Conservation (phyloP, 1,140 invertebrate species). For the Microplitis mediator region DNA sequence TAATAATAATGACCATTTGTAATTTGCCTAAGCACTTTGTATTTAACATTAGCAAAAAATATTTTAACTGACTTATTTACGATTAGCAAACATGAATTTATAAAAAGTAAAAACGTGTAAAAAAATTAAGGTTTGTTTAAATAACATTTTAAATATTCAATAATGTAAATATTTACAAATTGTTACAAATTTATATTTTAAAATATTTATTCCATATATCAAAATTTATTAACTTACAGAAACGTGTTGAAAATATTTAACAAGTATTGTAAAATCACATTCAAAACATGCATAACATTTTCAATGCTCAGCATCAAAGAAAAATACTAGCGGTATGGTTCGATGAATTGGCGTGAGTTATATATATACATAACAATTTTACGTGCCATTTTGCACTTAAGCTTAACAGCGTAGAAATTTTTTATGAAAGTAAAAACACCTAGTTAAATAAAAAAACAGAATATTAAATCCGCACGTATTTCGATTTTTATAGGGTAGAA, state of each 20-base stretch:
- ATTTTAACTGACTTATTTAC: background rate
- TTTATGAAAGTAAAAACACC: background rate
- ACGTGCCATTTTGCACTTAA: constrained; percentile 21
- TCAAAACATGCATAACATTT: constrained; percentile 21
- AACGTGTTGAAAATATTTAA: constrained; percentile 16
- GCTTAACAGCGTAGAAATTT: background rate
- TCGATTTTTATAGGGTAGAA: no score
- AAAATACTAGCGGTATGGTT: constrained; percentile 14
- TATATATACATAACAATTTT: background rate
- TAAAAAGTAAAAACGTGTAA: no score
- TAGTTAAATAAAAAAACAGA: no score
- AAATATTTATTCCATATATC: background rate
- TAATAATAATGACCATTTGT: background rate
- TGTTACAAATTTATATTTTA: background rate
- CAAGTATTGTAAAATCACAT: constrained; percentile 16
- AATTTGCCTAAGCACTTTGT: background rate
- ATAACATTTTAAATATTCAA: no score
- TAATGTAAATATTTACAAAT: background rate
- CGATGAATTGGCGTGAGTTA: constrained; percentile 18
- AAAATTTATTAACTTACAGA: background rate
- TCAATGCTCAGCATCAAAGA: constrained; percentile 13
- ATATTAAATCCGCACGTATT: no score
- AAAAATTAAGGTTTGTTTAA: no score
- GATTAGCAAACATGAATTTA: background rate
- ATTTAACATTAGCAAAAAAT: background rate